These are phyloP conservation scores for Platorchestia sp. DNA, from an alignment of 1,140 invertebrate species.

Conservation along the genomic window DNA sequence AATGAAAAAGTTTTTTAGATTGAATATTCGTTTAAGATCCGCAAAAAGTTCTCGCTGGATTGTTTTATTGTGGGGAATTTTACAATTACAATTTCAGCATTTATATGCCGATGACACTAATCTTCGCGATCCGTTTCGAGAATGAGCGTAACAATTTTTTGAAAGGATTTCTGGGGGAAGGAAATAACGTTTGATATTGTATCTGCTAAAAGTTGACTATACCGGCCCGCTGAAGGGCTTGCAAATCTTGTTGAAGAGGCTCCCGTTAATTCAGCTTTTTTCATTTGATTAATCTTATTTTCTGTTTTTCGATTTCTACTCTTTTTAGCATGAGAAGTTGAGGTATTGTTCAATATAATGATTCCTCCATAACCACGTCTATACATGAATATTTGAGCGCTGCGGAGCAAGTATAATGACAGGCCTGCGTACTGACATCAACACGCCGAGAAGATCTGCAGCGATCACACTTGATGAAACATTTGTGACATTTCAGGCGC, in stretches of 20 bases:
- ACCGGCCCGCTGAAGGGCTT: background rate
- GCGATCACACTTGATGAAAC: no score
- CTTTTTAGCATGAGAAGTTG: background rate
- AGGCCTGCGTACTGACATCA: no score
- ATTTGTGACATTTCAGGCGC: no score
- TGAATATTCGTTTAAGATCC: background rate
- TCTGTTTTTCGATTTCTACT: background rate
- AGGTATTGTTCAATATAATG: no score
- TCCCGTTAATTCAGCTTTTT: background rate
- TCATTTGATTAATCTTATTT: background rate
- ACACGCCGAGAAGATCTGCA: no score
- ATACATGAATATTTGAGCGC: no score
- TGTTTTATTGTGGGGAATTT: background rate
- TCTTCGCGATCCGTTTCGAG: background rate
- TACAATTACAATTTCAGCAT: background rate
- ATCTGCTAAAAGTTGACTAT: background rate
- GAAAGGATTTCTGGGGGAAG: background rate
- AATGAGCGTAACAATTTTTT: background rate
- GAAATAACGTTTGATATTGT: no score
- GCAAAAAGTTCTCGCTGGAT: background rate
- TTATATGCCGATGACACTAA: background rate
- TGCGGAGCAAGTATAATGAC: no score
- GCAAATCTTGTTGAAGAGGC: background rate
- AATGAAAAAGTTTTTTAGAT: background rate
- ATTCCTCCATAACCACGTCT: no score